These are phyloP conservation scores for Pachyseris speciosa DNA, from an alignment of 64 coral and sea anemone species.

Conservation along the genomic window DNA sequence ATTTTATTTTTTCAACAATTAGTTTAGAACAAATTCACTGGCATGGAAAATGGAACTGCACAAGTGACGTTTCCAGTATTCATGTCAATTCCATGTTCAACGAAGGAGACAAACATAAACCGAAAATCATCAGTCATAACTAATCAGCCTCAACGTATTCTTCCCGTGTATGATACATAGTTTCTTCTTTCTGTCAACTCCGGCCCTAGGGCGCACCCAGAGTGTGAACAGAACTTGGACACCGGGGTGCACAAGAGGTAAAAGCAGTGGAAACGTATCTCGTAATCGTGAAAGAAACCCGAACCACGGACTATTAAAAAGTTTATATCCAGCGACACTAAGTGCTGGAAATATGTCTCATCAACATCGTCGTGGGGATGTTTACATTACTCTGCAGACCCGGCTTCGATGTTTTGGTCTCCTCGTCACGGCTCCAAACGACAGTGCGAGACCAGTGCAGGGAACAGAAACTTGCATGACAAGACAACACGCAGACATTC, in stretches of 20 bases:
- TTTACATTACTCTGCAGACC: too few relatives aligned
- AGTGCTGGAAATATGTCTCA: conserved; percentile 65
- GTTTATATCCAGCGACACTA: conserved; percentile 21
- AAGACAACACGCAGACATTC: too few relatives aligned
- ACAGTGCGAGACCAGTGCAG: too few relatives aligned
- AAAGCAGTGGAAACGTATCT: conserved; percentile 60
- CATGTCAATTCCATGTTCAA: conserved; percentile 56
- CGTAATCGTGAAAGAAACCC: conserved; percentile 2
- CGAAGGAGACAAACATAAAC: background rate
- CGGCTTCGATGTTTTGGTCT: too few relatives aligned
- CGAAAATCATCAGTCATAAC: background rate
- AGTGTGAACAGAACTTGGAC: background rate
- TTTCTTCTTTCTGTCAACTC: conserved; percentile 13
- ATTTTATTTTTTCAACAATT: too few relatives aligned
- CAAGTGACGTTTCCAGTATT: conserved; percentile 11
- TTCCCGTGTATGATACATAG: background rate
- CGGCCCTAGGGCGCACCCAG: background rate
- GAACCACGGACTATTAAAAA: background rate
- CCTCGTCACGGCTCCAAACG: too few relatives aligned
- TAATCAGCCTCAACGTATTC: background rate
- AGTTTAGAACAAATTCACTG: background rate
- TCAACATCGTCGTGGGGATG: background rate
- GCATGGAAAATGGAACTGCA: conserved; percentile 14
- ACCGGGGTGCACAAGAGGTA: background rate
- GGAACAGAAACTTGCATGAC: too few relatives aligned